A percentile compares a stretch with the other conserved stretches of the same genome.
Evolutionary conservation across 2,888 invertebrate genomes (phyloP).

Genomic region (Ferdinandea cuprea): DNA sequence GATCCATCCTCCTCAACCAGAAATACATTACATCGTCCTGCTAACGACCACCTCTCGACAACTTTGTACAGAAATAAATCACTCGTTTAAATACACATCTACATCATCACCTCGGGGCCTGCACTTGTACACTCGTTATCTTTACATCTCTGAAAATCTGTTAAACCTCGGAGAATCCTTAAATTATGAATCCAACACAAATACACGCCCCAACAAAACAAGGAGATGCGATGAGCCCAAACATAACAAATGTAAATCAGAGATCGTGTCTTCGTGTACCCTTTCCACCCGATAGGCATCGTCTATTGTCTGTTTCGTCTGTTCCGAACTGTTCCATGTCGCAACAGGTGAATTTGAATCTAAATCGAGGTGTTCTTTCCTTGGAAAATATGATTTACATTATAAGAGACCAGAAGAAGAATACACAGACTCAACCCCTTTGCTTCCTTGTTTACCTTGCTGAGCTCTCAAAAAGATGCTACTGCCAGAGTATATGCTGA

Average conservation of each 20-base stretch:
- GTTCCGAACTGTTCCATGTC: constrained; percentile 15
- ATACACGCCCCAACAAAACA: constrained; percentile 27
- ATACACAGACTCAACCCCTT: constrained; percentile 53
- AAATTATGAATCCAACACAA: constrained; percentile 67
- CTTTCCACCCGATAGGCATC: constrained; percentile 32
- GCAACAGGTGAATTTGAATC: constrained; percentile 72
- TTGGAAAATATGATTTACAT: constrained; percentile 66
- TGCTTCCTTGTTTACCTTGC: constrained; percentile 65
- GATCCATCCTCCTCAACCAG: too few species aligned
- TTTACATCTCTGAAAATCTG: constrained; percentile 31
- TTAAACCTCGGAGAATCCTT: constrained; percentile 59
- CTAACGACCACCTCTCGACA: too few species aligned
- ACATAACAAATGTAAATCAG: constrained; percentile 54
- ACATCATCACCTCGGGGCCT: not conserved
- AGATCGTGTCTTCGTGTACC: constrained; percentile 5
- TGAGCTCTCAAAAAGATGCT: not conserved
- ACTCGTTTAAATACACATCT: too few species aligned
- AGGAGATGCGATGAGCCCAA: constrained; percentile 57
- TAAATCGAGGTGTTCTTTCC: constrained; percentile 32
- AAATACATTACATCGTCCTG: too few species aligned
- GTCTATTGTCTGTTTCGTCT: constrained; percentile 29
- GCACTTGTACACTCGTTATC: constrained; percentile 13
- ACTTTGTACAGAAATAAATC: not conserved
- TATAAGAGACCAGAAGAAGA: constrained; percentile 28
- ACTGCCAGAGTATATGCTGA: not conserved